Conservation (phyloP, 2,113 vertebrate genomes). For the Cryptomyrus ogoouensis region DNA sequence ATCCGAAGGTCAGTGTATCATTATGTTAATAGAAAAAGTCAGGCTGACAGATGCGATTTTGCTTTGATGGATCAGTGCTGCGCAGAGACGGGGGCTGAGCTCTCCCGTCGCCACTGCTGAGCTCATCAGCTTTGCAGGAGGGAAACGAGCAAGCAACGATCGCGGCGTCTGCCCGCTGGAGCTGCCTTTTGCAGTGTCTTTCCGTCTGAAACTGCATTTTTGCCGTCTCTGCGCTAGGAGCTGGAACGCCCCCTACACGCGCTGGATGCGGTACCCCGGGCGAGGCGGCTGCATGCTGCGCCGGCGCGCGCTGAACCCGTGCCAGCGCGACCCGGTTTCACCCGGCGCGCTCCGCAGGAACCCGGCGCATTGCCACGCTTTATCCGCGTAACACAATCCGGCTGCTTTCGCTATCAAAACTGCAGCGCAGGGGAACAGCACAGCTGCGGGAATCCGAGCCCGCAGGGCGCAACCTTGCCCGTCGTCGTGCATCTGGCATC, state of each 20-base stretch:
- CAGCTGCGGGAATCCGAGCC: constrained; percentile 9
- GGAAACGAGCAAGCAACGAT: neutral
- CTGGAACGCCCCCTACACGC: neutral
- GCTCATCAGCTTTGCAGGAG: neutral
- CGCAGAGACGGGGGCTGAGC: neutral
- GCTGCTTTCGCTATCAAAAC: constrained; percentile 19
- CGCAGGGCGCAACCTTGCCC: neutral
- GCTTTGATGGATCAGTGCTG: neutral
- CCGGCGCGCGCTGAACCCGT: constrained; percentile 25
- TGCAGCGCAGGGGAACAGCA: neutral
- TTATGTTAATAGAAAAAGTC: neutral
- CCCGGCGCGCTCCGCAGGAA: constrained; percentile 29
- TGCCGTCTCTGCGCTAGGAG: neutral
- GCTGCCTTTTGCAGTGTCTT: neutral
- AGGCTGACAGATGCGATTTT: neutral
- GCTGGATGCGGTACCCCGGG: neutral
- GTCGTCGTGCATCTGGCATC: neutral
- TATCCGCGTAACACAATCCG: constrained; percentile 55
- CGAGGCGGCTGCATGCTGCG: neutral
- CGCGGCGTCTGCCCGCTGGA: neutral
- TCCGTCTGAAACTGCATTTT: neutral
- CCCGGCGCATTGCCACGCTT: constrained; percentile 36
- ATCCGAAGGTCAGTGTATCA: neutral
- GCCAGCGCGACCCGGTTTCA: constrained; percentile 40
- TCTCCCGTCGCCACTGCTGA: neutral